phyloP scores from a whole-genome alignment of 2,888 invertebrate species.

The Drosophila affinis region DNA sequence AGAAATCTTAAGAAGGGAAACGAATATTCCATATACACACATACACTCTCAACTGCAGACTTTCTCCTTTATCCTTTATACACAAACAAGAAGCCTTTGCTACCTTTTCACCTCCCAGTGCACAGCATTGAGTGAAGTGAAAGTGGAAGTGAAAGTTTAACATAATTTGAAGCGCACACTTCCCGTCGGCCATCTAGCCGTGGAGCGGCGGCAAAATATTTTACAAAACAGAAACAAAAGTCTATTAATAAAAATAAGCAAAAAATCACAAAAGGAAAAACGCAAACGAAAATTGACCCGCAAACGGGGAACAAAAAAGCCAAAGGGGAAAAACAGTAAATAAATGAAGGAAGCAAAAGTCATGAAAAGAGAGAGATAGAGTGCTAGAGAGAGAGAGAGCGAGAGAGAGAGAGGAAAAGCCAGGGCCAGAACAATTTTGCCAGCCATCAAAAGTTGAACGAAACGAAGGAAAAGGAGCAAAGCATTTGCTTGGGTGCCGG shows the following conservation, averaged over 20 bases:
- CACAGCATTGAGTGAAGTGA: conserved; percentile 3
- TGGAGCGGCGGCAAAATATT: conserved; percentile 61
- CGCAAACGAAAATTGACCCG: conserved; percentile 66
- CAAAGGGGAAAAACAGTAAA: conserved; percentile 21
- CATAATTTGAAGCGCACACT: conserved; percentile 68
- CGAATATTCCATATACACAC: too few relatives aligned
- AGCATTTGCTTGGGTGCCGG: conserved; percentile 36
- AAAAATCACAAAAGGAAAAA: conserved; percentile 35
- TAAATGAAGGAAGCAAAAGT: conserved; percentile 29
- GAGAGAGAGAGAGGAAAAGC: background rate
- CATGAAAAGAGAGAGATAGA: background rate
- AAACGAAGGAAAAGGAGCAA: conserved; percentile 9
- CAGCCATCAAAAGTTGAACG: conserved; percentile 68
- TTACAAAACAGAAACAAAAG: conserved; percentile 51
- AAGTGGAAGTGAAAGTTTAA: conserved; percentile 44
- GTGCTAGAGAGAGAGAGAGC: background rate
- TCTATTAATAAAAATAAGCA: conserved; percentile 77
- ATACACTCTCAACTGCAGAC: too few relatives aligned
- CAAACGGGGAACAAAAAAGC: conserved; percentile 38
- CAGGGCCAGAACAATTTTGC: conserved; percentile 26
- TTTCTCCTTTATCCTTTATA: conserved; percentile 60
- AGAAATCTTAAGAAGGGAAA: background rate
- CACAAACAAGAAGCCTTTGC: conserved; percentile 46
- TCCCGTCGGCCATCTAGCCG: conserved; percentile 54
- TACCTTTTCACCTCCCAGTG: background rate